Conservation (phyloP, 2,797 vertebrate species). For the Eremophila alpestris region DNA sequence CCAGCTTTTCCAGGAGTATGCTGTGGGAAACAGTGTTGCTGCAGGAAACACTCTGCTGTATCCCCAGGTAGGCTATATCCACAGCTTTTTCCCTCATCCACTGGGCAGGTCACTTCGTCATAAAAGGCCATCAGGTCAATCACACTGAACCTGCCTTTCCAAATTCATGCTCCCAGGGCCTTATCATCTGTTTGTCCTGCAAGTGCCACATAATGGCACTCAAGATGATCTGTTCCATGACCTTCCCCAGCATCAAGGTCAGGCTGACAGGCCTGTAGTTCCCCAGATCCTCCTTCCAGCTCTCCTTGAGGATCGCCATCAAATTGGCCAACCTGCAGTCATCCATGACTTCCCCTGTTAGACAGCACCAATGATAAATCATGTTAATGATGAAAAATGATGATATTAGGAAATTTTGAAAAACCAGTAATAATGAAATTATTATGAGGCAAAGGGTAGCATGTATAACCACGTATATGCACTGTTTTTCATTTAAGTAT, state of each 20-base stretch:
- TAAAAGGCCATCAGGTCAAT: rapidly evolving
- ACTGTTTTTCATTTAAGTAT: background rate
- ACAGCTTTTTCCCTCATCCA: background rate
- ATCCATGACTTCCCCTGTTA: background rate
- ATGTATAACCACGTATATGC: background rate
- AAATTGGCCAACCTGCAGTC: background rate
- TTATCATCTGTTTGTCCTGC: background rate
- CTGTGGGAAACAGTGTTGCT: background rate
- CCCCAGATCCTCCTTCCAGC: background rate
- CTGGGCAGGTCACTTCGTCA: too few relatives aligned
- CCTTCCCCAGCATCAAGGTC: background rate
- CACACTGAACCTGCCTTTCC: background rate
- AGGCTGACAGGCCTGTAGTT: background rate
- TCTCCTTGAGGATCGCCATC: rapidly evolving
- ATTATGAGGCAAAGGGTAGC: background rate
- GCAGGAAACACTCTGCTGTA: background rate
- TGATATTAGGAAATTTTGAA: background rate
- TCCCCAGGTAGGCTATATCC: background rate
- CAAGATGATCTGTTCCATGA: background rate
- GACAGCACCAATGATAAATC: background rate
- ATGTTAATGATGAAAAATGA: background rate
- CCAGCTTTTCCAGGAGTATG: background rate
- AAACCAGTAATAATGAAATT: background rate
- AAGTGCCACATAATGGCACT: background rate
- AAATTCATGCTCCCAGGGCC: background rate